Percentiles rank a stretch among this genome's conserved stretches.
These are phyloP conservation scores for Acronicta aceris DNA, from an alignment of 2,888 invertebrate genomes.

Conservation along the genomic window DNA sequence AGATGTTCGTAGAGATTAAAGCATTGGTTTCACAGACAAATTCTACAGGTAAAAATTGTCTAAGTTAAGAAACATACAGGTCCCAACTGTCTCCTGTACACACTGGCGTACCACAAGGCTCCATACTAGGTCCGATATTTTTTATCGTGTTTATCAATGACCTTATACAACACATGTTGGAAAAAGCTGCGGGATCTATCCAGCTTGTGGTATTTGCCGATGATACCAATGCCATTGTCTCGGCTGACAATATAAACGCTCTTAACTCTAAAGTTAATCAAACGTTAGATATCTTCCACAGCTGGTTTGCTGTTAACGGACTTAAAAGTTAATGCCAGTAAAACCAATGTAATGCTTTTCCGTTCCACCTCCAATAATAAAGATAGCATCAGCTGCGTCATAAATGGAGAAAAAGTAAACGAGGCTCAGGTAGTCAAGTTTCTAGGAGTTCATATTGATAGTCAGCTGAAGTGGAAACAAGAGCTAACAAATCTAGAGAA, in stretches of 20 bases:
- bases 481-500: conserved; percentile 4
- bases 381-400: not conserved
- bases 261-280: conserved; percentile 1
- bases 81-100: no score
- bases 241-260: conserved; percentile 2
- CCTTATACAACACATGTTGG: not conserved
- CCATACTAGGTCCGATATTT: conserved; percentile 11
- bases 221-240: conserved; percentile 10
- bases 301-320: conserved; percentile 8
- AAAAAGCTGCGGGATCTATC: not conserved
- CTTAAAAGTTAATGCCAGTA: conserved; percentile 18
- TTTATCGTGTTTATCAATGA: conserved; percentile 14
- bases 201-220: conserved; percentile 11
- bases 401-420: not conserved
- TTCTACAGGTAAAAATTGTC: no score
- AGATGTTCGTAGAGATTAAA: conserved; percentile 8
- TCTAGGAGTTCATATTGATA: conserved; percentile 6
- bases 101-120: conserved; percentile 13
- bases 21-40: no score
- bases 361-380: conserved; percentile 2
- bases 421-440: conserved; percentile 6
- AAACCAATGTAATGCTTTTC: conserved; percentile 16
- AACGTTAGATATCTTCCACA: conserved; percentile 6
- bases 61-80: not conserved
- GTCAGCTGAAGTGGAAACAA: conserved; percentile 6